Conservation (phyloP, 2,888 invertebrate species). For the Noctua comes region DNA sequence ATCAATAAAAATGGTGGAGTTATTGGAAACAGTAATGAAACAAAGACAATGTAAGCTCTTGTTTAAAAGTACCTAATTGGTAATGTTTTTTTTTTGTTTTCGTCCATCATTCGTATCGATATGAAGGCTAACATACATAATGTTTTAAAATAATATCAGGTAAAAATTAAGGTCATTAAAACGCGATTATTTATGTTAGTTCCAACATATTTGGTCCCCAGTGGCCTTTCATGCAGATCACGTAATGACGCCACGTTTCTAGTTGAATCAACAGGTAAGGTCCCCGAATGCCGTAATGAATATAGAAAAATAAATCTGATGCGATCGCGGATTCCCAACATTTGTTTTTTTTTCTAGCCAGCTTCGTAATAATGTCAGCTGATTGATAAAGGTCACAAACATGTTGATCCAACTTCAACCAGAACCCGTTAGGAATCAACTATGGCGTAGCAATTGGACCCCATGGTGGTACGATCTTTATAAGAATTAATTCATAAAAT, state of each 20-base stretch:
- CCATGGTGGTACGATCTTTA: background rate
- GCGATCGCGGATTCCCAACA: background rate
- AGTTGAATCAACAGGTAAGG: slow-evolving; percentile 65
- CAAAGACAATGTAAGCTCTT: background rate
- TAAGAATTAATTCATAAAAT: background rate
- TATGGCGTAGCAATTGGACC: background rate
- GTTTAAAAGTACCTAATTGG: background rate
- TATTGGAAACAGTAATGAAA: background rate
- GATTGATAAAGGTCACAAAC: background rate
- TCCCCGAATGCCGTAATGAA: slow-evolving; percentile 42
- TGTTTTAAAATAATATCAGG: background rate
- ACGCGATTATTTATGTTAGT: slow-evolving; percentile 22
- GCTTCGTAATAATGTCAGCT: background rate
- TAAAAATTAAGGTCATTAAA: slow-evolving; percentile 18
- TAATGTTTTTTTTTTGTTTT: background rate
- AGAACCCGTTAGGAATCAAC: background rate
- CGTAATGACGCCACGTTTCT: slow-evolving; percentile 56
- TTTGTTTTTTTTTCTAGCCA: slow-evolving; percentile 11
- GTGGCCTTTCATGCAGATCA: slow-evolving; percentile 46
- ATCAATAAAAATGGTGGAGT: background rate
- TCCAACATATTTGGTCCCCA: slow-evolving; percentile 31
- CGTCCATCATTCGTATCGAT: background rate
- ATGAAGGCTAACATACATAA: background rate
- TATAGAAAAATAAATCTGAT: slow-evolving; percentile 50
- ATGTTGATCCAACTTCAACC: background rate